These are phyloP conservation scores for Trichonephila clavata DNA, from an alignment of 1,140 invertebrate species.

Conservation along the genomic window DNA sequence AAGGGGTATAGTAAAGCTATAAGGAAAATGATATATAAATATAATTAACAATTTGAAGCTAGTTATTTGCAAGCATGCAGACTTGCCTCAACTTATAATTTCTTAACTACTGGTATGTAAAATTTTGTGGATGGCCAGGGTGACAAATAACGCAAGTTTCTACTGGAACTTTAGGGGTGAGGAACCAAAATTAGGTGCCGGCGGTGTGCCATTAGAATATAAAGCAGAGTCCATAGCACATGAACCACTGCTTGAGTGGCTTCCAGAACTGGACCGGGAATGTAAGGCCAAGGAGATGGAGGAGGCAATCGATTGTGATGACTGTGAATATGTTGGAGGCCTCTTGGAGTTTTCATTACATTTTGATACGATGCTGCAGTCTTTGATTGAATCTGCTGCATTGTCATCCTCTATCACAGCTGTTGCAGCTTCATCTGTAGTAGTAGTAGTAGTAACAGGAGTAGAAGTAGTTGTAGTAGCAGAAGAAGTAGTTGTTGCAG, in stretches of 20 bases:
- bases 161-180: conserved; percentile 77
- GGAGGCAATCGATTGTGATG: conserved; percentile 73
- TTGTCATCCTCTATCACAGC: conserved; percentile 75
- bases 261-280: conserved; percentile 74
- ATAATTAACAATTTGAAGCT: neutral
- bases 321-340: conserved; percentile 68
- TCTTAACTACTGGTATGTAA: conserved; percentile 32
- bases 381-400: conserved; percentile 70
- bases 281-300: conserved; percentile 77
- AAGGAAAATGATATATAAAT: neutral
- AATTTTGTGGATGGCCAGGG: conserved; percentile 69
- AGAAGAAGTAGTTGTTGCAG: conserved; percentile 2
- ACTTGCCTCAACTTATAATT: conserved; percentile 32
- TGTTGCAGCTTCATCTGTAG: conserved; percentile 64
- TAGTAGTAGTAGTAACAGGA: neutral
- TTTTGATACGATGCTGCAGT: conserved; percentile 67
- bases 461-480: conserved; percentile 37
- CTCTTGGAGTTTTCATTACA: conserved; percentile 73
- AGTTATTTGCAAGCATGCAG: conserved; percentile 44
- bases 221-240: conserved; percentile 77
- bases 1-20: neutral
- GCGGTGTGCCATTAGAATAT: conserved; percentile 67
- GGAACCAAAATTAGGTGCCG: conserved; percentile 73
- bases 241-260: conserved; percentile 71
- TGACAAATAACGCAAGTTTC: conserved; percentile 57